Conservation (phyloP, 2,888 invertebrate species). For the Phyto melanocephala region DNA sequence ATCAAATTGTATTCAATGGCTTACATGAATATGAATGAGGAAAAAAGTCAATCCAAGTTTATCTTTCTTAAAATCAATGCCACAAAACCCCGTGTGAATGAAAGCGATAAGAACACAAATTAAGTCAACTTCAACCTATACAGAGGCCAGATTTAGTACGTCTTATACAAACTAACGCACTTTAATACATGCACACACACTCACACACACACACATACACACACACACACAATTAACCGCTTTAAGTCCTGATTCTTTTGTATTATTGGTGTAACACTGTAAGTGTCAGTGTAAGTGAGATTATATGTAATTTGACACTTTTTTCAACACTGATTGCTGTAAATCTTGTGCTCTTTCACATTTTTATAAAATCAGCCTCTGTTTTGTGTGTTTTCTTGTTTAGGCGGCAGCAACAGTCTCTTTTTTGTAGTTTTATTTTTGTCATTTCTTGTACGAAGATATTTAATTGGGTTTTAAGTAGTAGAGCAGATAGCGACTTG, state of each 20-base stretch:
- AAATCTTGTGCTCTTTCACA: constrained; percentile 55
- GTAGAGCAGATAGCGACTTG: constrained; percentile 19
- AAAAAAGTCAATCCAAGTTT: constrained; percentile 33
- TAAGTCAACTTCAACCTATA: constrained; percentile 34
- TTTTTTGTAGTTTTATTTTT: constrained; percentile 8
- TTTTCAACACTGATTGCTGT: constrained; percentile 66
- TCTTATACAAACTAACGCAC: no score
- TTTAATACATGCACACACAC: neutral
- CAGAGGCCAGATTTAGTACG: no score
- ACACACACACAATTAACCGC: neutral
- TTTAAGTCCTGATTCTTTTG: constrained; percentile 1
- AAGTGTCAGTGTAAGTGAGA: constrained; percentile 54
- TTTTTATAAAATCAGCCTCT: constrained; percentile 43
- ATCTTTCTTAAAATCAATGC: constrained; percentile 29
- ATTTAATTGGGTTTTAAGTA: constrained; percentile 29
- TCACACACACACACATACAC: neutral
- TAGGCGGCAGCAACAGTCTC: constrained; percentile 51
- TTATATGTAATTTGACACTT: constrained; percentile 68
- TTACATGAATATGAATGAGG: neutral
- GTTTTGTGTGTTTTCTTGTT: constrained; percentile 14
- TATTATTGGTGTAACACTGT: neutral
- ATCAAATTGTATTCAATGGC: constrained; percentile 11
- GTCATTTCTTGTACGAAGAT: constrained; percentile 1
- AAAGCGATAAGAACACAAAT: constrained; percentile 23
- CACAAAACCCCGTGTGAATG: neutral